A percentile compares a stretch with the other conserved stretches of the same genome.
phyloP scores from a whole-genome alignment of 2,797 vertebrate genomes.

The Hypotaenidia okinawae region DNA sequence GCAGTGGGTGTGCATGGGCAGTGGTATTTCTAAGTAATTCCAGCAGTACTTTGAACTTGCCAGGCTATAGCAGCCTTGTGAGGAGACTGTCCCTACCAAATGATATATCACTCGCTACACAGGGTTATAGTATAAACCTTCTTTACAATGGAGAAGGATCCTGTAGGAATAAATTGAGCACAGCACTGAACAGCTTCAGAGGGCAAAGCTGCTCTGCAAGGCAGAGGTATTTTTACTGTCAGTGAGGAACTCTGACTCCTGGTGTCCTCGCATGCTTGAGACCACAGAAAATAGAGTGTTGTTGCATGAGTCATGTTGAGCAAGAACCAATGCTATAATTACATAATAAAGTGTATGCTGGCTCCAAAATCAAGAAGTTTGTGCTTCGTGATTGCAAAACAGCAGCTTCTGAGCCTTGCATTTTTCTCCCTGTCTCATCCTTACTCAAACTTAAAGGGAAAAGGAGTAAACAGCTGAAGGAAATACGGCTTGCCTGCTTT shows the following conservation, averaged over 20 bases:
- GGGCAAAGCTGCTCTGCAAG: not conserved
- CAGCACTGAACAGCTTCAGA: not conserved
- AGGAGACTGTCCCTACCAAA: not conserved
- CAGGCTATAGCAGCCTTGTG: not conserved
- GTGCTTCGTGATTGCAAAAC: not conserved
- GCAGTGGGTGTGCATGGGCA: not conserved
- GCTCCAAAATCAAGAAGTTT: not conserved
- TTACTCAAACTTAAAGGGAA: not conserved
- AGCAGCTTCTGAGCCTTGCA: not conserved
- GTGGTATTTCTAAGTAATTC: not conserved
- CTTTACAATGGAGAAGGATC: not conserved
- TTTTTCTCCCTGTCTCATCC: not conserved
- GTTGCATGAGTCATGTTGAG: not conserved
- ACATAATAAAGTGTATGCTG: not conserved
- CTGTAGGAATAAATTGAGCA: not conserved
- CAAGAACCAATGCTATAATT: not conserved
- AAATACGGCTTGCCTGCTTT: not conserved
- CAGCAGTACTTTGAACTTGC: not conserved
- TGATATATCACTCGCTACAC: not conserved
- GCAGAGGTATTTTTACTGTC: not conserved
- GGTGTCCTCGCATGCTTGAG: not conserved
- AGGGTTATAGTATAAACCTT: not conserved
- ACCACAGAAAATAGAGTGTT: not conserved
- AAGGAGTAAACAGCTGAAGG: not conserved
- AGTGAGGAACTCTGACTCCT: not conserved